These are phyloP conservation scores for Acleris cristana DNA, from an alignment of 2,888 invertebrate species.

Conservation along the genomic window DNA sequence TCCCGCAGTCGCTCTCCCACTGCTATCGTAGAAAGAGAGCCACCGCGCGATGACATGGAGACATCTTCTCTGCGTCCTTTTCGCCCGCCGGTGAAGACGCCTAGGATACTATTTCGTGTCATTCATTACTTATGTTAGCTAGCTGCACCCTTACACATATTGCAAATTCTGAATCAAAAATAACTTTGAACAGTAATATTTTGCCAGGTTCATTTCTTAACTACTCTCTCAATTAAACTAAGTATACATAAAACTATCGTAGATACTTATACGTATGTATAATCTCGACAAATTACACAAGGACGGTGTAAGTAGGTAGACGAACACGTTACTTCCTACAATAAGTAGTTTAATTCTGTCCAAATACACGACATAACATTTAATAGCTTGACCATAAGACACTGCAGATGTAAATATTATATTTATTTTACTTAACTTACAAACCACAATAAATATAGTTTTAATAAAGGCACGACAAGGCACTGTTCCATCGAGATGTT, in stretches of 20 bases:
- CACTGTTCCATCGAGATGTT: slow-evolving; percentile 80
- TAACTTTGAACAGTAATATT: slow-evolving; percentile 47
- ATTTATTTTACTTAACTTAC: slow-evolving; percentile 70
- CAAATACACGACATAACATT: slow-evolving; percentile 61
- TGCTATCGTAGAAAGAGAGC: no score
- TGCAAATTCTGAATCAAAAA: slow-evolving; percentile 29
- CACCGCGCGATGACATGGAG: no score
- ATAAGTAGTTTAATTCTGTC: slow-evolving; percentile 70
- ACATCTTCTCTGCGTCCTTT: neutral
- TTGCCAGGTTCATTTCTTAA: slow-evolving; percentile 72
- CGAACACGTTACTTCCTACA: slow-evolving; percentile 70
- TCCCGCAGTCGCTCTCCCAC: no score
- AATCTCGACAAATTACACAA: slow-evolving; percentile 82
- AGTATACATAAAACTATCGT: slow-evolving; percentile 59
- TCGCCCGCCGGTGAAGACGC: neutral
- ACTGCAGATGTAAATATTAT: slow-evolving; percentile 68
- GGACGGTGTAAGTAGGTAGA: slow-evolving; percentile 83
- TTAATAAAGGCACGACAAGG: slow-evolving; percentile 81
- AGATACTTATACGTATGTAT: slow-evolving; percentile 56
- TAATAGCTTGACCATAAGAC: slow-evolving; percentile 66
- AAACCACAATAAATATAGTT: slow-evolving; percentile 76
- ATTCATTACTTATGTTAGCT: slow-evolving; percentile 48
- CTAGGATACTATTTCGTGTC: neutral
- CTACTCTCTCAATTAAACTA: slow-evolving; percentile 62
- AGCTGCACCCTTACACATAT: slow-evolving; percentile 63